Evolutionary conservation across 2,888 invertebrate species (phyloP), one percentile per base, ranked within the genome.

Genomic region (Tiliacea aurago): DNA sequence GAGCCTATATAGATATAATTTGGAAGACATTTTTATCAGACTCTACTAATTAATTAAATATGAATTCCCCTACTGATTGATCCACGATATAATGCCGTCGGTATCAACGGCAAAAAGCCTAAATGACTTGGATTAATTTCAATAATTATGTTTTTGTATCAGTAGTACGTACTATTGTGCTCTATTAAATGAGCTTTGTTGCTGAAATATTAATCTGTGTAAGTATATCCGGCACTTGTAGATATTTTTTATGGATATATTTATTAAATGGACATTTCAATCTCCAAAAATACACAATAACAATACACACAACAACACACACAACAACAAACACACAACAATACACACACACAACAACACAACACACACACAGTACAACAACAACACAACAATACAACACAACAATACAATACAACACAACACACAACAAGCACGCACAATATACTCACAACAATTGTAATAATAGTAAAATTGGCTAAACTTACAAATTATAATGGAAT

Each of bases 121-220:
- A 49, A 70, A 63, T 73, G 62, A 63, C 65, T 70, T 80, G 80
- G 84, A 80, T 83, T 80, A 66, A 83, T 79, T 83, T 79, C n/a
- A 79, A 70, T 66, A 28, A 28, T 28, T 28, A 65, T 66, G 62
- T 45, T 73, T 83, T 79, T 69, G 56, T 53, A 56, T 68, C 64
- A 43, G 55, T 28, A 37, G 43, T 56, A 37, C 6, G 28, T 28
- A 53, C 55, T 47, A 66, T 33, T 76, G 61, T 81, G n/a, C 63
- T 83, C 62, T 37, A 73, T 73, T 53, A 65, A 65, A 83, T 71
- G 51, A 78, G 15, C 56, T 28, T 45, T 61, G 28, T 47, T n/a
- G 33, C 18, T 70, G 70, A 78, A 82, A 82, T 78, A 62, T 77
- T 77, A 66, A 82, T 65, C 51, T 65, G 49, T 43, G 13, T 33